Base-by-base conservation (phyloP, 2,888 invertebrate genomes). In the Oithona nana region DNA sequence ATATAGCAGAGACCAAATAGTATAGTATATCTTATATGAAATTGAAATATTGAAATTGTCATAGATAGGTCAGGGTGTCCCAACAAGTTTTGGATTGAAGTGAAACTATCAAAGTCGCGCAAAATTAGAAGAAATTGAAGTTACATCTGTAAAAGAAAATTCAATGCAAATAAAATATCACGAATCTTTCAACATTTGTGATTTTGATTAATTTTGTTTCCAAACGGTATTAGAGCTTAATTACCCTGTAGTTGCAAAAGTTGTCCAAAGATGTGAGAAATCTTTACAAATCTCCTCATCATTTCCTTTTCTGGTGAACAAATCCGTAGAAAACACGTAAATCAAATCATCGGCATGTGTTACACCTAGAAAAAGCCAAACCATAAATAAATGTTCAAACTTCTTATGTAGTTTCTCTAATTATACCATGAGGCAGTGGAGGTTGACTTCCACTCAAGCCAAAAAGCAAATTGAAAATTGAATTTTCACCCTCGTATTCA, bases 291-390 rank as follows among this genome's bases (percentile, higher is more conserved):
- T 39, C 16, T 39, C 16, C 39, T 39, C 39, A 39, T 39, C 39
- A 6, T 39, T 16, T 6, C 39, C 39, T 16, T 11, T 11, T 39
- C 39, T 6, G 16, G 6, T 16, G 39, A 39, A 39, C 8, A 39
- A 16, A 11, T 16, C 39, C 6, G 39, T 39, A 11, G 39, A 39
- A 39, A 59, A 59, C n/a, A 59, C 22, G 26, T 59, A 59, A 8
- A 59, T 26, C 48, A 59, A 49, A 22, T 59, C 59, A 39, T 59
- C 59, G 28, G 31, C 59, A 59, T 59, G 59, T 22, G 48, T 59
- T 6, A 59, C 59, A 8, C 56, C 56, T 24, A 20, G 56, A 39
- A 39, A 16, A 6, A 39, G 16, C 39, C 39, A 39, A 39, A 11
- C 16, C 6, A 16, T 39, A 39, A 39, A 11, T 11, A 39, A 11